Conservation (phyloP, 2,888 invertebrate species). For the Amblyjoppa fuscipennis region DNA sequence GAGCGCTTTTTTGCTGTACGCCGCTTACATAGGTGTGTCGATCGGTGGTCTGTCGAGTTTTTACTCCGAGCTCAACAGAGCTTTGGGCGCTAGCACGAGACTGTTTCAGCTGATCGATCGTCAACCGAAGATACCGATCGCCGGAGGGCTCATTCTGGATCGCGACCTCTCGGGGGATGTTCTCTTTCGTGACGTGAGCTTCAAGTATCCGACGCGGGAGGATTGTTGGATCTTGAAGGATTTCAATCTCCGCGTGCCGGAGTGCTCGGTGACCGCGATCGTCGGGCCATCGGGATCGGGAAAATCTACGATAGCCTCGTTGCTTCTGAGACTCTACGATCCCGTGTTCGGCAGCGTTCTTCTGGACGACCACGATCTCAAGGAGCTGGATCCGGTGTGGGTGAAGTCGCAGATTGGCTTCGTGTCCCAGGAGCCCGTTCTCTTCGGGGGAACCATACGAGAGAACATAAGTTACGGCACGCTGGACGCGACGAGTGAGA, state of each 20-base stretch:
- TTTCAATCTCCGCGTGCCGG: constrained; percentile 89
- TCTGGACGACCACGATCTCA: constrained; percentile 92
- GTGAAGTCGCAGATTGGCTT: constrained; percentile 94
- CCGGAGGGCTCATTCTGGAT: constrained; percentile 85
- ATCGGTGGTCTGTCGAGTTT: constrained; percentile 96
- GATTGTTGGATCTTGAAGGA: constrained; percentile 88
- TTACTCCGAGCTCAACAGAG: constrained; percentile 97
- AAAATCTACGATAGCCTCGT: constrained; percentile 95
- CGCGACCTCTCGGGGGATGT: constrained; percentile 88
- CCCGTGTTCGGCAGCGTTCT: constrained; percentile 90
- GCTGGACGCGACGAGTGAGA: constrained; percentile 86
- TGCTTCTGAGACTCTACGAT: constrained; percentile 95
- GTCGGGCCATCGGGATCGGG: constrained; percentile 98
- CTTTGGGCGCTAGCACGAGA: constrained; percentile 95
- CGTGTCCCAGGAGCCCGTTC: constrained; percentile 96
- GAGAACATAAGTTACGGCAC: constrained; percentile 97
- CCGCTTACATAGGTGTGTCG: constrained; percentile 96
- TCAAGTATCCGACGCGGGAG: constrained; percentile 90
- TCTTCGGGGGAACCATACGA: constrained; percentile 95
- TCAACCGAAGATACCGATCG: constrained; percentile 90
- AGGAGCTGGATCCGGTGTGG: constrained; percentile 93
- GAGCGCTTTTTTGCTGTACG: constrained; percentile 97
- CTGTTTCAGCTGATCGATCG: constrained; percentile 96
- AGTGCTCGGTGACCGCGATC: constrained; percentile 91
- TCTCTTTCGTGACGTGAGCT: constrained; percentile 90